Conservation (phyloP, 2,113 vertebrate genomes). For the Pachycephala philippinensis region DNA sequence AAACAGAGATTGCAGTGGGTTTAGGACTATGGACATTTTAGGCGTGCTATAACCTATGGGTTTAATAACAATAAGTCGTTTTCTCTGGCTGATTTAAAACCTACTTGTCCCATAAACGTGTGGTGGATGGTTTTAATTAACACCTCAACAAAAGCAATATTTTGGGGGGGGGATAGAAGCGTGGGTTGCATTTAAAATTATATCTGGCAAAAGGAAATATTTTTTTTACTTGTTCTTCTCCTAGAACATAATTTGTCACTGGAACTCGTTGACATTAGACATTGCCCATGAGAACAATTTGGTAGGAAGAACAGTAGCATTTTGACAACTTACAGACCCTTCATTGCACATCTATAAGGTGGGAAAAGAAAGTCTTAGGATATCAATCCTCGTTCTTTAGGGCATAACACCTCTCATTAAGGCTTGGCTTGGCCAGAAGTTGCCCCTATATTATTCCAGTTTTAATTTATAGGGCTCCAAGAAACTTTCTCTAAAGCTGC, state of each 20-base stretch:
- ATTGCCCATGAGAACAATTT: not conserved
- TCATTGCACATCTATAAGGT: not conserved
- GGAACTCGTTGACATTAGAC: not conserved
- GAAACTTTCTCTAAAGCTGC: not conserved
- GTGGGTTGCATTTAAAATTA: conserved; percentile 14
- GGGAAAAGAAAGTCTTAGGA: not conserved
- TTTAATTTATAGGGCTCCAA: not conserved
- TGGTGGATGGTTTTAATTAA: conserved; percentile 64
- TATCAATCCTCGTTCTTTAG: not conserved
- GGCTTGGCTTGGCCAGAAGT: not conserved
- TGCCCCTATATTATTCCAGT: not conserved
- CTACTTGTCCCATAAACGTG: conserved; percentile 20
- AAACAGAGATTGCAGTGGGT: not conserved
- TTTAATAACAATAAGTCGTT: conserved; percentile 54
- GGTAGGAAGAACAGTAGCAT: not conserved
- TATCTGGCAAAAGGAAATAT: not conserved
- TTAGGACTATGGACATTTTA: not conserved
- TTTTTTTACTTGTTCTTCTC: not conserved
- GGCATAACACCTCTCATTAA: not conserved
- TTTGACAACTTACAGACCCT: not conserved
- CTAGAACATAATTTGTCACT: not conserved
- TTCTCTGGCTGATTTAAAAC: conserved; percentile 55
- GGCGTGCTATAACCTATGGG: conserved; percentile 34
- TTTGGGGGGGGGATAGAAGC: not conserved
- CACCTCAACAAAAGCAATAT: conserved; percentile 51